Evolutionary conservation across 2,113 vertebrate genomes (phyloP).

Genomic region (Periophthalmus modestus): DNA sequence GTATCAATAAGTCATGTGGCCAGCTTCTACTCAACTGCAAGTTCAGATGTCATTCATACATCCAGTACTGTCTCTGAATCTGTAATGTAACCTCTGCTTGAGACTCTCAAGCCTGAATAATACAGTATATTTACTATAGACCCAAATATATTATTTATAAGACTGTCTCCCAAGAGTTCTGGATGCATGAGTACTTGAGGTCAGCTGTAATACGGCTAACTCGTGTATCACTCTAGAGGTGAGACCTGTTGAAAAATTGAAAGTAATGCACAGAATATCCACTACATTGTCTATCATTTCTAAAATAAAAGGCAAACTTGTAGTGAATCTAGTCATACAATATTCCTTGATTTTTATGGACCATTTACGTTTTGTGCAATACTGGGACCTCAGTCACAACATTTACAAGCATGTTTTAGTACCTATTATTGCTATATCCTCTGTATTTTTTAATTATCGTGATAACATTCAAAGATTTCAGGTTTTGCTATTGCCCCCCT

Average conservation of each 20-base stretch:
- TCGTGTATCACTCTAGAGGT: not conserved
- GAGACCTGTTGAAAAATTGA: not conserved
- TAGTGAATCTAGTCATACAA: not conserved
- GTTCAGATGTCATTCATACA: not conserved
- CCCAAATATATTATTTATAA: conserved; percentile 1
- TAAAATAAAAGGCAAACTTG: not conserved
- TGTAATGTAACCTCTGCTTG: conserved; percentile 3
- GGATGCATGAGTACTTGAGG: not conserved
- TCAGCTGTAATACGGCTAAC: not conserved
- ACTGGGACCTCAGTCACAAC: not conserved
- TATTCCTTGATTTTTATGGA: not conserved
- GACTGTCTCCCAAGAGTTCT: not conserved
- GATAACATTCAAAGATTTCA: no score
- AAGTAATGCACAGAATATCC: no score
- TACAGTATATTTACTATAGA: conserved; percentile 13
- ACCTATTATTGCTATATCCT: no score
- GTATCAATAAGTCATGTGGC: not conserved
- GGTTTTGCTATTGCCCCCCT: no score
- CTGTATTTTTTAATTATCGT: no score
- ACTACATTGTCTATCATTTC: no score
- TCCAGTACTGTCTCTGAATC: not conserved
- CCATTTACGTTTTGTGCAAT: not conserved
- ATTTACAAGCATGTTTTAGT: no score
- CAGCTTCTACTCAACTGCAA: not conserved
- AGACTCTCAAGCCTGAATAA: conserved; percentile 8